Base-by-base conservation (phyloP, 1,140 invertebrate species). In the Megathymus violae region DNA sequence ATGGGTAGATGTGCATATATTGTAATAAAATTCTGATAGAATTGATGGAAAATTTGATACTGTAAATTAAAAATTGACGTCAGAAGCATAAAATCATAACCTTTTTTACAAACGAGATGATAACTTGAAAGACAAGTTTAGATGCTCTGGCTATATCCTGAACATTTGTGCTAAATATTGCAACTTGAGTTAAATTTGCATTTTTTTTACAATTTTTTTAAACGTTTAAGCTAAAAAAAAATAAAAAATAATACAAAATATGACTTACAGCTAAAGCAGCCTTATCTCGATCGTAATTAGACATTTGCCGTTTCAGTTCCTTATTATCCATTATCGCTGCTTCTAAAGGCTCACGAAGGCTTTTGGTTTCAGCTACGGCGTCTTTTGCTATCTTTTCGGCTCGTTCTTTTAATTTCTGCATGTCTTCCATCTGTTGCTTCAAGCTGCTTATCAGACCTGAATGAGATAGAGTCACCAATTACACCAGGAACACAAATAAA, bases 381-480 rank as follows among this genome's bases (percentile, higher is more conserved):
- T 93, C 92, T 17, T 83, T 77, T 0, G 92, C 88, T 1, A 92
- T 85, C 58, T 93, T 91, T 51, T 93, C 92, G 1, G 96, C 95
- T 68, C 95, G 85, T 80, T 97, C 96, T 72, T 97, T 95, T 52
- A 95, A 94, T 77, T 94, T 95, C 74, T 96, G 95, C 88, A 96
- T 93, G 7, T 94, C 93, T 78, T 97, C 95, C 87, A 98, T 94
- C 94, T 98, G 95, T 80, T 96, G 95, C 93, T 97, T 47, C 94
- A 91, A 64, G 62, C 88, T 88, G 62, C 85, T 88, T 40, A 91
- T 89, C 4, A 91, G 62, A 51, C 85, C 88, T 91, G 15, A 15
- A 62, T 71, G 22, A 43, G 7, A 31, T 4, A 14, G 34, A 47
- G 25, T 48, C 51, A 62, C 46, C 41, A 62, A 60, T 60, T 60